Evolutionary conservation across 2,113 vertebrate genomes (phyloP), one percentile per base, ranked within the genome.

Genomic region (Pteruthius melanotis): DNA sequence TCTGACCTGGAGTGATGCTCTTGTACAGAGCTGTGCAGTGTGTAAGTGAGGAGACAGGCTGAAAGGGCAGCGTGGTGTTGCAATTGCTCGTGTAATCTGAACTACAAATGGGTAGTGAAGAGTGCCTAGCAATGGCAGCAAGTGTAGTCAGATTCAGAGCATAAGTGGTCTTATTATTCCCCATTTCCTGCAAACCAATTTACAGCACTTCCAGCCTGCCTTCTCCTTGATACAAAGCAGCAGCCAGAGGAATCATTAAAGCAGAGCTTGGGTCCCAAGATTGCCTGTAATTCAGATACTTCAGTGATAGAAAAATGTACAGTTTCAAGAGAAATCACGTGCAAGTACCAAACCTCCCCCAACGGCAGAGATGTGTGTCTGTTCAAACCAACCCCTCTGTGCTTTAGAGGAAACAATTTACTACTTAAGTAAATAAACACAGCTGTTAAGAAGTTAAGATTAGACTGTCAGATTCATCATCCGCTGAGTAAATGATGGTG

Each of bases 361-460:
- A 96, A 93, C 60, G 86, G 78, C 89, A 69, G 91, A 65, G 93
- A 93, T 78, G 72, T 78, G 80, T 52, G 72, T 92, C 93, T 91
- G 86, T 84, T 94, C 96, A 79, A 79, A 76, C 88, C 74, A 82
- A 24, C 30, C 63, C 81, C 70, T 89, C 88, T 75, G 81, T 93
- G 90, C 87, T 95, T 89, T 59, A 72, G 83, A 97, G 90, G 94
- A 95, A 97, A 96, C 92, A 93, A 93, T 97, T 97, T 95, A 76
- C 85, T 82, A n/a, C 95, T 94, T 94, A 31, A 76, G 94, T 96
- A 96, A 96, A 97, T 96, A 97, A 97, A 97, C 96, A 93, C 94
- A 97, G 92, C 93, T 97, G 96, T 61, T 93, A 79, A 84, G 94
- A 90, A 89, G 47, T 92, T 95, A 63, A 90, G 92, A 96, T 87